Base-by-base conservation (phyloP, 2,888 invertebrate species). In the Drosophila hamatofila region DNA sequence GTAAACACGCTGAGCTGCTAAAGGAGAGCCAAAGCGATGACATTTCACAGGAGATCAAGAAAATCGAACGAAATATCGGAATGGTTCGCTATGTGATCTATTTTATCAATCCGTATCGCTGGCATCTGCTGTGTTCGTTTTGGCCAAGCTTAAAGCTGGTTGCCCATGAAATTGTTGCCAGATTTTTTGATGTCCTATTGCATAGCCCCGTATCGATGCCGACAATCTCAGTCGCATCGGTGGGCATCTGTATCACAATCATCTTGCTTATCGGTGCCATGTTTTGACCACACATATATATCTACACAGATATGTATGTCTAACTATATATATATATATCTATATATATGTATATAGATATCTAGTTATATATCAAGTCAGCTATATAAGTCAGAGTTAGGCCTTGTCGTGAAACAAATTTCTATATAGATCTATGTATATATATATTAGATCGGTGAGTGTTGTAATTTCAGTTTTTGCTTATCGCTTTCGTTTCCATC, bases 391-490 rank as follows among this genome's bases (percentile, higher is more conserved):
- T n/a, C n/a, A 21, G 8, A 33, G 27, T 55, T 42, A n/a, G 41
- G 30, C 55, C 30, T 42, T 42, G 41, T 6, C 55, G 30, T 46
- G n/a, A 14, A 14, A 27, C 27, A 27, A 33, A 42, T 56, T 30
- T 56, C 18, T 23, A 30, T 55, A 41, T 27, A 18, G 11, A 27
- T 18, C 25, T 39, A 39, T 35, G 35, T 39, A 54, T 55, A 41
- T 39, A 11, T 21, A 8, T 41, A 55, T 21, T 9, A 23, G 27
- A 27, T 27, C 27, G 27, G 56, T 21, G 57, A 54, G 37, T 48
- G 41, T 71, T 71, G 21, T 46, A 35, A 11, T 54, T 71, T 58
- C 23, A 46, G n/a, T 27, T 41, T 63, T 52, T n/a, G 30, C 11
- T 35, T 51, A 35, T 56, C 39, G n/a, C 44, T 23, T 63, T 30